These are phyloP conservation scores for Sceloporus tristichus DNA, from an alignment of 2,113 vertebrate genomes.

Conservation along the genomic window DNA sequence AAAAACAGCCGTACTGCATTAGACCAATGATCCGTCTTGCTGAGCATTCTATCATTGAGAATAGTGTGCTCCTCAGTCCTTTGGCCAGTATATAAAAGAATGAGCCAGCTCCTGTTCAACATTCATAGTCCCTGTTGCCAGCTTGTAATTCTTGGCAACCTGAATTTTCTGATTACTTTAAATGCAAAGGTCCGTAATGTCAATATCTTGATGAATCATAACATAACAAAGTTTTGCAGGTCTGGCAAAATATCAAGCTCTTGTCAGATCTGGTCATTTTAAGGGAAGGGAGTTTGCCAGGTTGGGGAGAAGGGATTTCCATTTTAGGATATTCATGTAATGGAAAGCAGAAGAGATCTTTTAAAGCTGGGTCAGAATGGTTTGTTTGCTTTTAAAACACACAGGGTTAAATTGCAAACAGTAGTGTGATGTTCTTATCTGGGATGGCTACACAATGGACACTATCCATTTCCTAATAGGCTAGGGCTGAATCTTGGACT, in stretches of 20 bases:
- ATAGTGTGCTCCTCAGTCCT: neutral
- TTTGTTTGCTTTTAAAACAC: neutral
- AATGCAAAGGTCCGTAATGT: neutral
- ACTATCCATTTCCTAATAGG: too few species aligned
- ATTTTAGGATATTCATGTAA: neutral
- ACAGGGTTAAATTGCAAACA: too few species aligned
- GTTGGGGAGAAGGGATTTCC: neutral
- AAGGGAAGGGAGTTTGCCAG: too few species aligned
- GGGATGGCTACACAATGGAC: too few species aligned
- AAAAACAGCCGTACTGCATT: too few species aligned
- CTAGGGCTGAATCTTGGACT: too few species aligned
- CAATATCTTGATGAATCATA: neutral
- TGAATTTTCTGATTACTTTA: neutral
- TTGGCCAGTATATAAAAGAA: neutral
- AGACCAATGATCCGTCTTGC: neutral
- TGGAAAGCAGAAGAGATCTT: neutral
- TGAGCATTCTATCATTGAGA: neutral
- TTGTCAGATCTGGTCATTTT: neutral
- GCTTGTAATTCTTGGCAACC: neutral
- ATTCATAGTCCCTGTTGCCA: neutral
- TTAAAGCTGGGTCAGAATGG: neutral
- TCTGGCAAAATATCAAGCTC: neutral
- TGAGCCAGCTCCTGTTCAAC: neutral
- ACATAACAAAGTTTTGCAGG: neutral
- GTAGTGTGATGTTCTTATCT: too few species aligned